Percentiles rank a stretch among this genome's conserved stretches.
Evolutionary conservation across 2,797 vertebrate species (phyloP).

Genomic region (Cheirogaleus major): DNA sequence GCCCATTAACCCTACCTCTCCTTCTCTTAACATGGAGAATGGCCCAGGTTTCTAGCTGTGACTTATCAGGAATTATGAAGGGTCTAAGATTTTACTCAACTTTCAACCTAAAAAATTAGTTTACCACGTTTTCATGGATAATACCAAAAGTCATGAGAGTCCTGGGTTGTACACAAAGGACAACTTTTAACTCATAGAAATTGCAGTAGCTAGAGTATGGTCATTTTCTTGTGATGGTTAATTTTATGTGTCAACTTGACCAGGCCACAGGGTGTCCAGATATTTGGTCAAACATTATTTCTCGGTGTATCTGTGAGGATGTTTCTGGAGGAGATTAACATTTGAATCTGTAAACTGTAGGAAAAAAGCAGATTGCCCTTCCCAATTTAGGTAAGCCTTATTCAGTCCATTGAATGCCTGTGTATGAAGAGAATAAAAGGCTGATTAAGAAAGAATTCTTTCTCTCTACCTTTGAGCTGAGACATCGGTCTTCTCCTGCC

Average conservation of each 20-base stretch:
- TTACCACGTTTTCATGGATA: neutral
- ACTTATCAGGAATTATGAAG: neutral
- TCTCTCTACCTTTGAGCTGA: neutral
- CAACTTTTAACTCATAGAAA: neutral
- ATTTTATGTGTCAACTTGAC: neutral
- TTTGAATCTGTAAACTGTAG: neutral
- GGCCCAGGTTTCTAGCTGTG: neutral
- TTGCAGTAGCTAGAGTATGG: neutral
- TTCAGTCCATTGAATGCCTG: neutral
- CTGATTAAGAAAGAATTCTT: neutral
- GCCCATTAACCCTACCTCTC: neutral
- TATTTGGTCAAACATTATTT: neutral
- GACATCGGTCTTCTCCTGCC: neutral
- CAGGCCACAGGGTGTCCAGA: neutral
- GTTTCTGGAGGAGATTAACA: neutral
- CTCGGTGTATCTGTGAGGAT: neutral
- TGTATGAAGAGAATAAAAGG: neutral
- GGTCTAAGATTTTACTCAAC: neutral
- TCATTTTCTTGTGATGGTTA: neutral
- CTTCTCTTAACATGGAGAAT: neutral
- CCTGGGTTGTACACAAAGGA: neutral
- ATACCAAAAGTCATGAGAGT: neutral
- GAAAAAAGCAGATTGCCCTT: neutral
- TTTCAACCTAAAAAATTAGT: neutral
- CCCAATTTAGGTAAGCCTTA: neutral